Conservation (phyloP, 2,797 vertebrate genomes). For the Thripadectes ignobilis region DNA sequence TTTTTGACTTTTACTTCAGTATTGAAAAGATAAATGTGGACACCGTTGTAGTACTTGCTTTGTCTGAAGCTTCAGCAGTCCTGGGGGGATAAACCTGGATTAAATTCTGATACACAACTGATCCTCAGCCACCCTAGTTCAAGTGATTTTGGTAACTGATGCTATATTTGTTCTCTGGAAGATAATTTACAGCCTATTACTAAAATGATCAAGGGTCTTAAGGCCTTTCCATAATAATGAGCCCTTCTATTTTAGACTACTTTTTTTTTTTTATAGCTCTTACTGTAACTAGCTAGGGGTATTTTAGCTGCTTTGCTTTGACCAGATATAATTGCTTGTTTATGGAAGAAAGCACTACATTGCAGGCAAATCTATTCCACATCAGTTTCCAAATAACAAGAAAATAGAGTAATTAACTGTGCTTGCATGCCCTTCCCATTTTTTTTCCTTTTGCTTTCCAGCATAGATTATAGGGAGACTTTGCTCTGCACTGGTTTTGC, state of each 20-base stretch:
- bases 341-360: neutral
- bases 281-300: neutral
- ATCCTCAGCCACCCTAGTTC: neutral
- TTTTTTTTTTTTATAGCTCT: neutral
- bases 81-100: neutral
- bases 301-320: neutral
- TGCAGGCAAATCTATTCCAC: neutral
- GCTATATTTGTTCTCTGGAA: neutral
- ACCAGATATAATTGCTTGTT: neutral
- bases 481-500: neutral
- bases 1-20: neutral
- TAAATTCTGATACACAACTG: neutral
- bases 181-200: neutral
- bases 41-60: neutral
- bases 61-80: accelerated
- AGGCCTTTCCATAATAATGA: neutral
- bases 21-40: neutral
- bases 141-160: neutral
- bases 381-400: neutral
- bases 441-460: neutral
- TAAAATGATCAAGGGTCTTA: neutral
- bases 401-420: neutral
- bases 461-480: neutral
- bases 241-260: neutral
- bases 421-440: neutral